Evolutionary conservation across 2,888 invertebrate genomes (phyloP), one percentile per base, ranked within the genome.

Genomic region (Epirrhoe tristata): DNA sequence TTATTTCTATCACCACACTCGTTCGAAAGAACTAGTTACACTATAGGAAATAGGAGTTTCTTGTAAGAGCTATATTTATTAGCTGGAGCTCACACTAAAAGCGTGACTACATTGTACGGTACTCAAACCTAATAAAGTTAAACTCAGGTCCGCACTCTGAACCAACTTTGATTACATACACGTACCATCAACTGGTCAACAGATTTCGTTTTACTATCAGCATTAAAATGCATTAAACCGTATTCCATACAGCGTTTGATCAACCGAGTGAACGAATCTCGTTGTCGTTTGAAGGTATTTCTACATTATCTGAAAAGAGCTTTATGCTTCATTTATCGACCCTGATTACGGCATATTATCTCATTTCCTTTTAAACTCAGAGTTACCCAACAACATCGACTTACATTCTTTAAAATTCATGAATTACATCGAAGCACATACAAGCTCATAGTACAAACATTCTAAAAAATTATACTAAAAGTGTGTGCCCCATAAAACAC

Each of bases 401-500:
- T 36, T 34, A 54, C 36, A 36, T 16, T 1, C 8, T 56, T 43
- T 46, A 48, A 57, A 8, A 14, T 57, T 43, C 16, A 48, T 48
- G 16, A 31, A 50, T 10, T 56, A 53, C 31, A 59, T 55, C 51
- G 51, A 14, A 59, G 53, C 53, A 17, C 53, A 56, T 53, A 63
- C 65, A 65, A 65, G 70, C 54, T 64, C 61, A 67, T 73, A 72
- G 77, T 77, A 74, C 76, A 80, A 86, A 85, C 81, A 81, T 81
- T 78, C 78, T 82, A 76, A 78, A 81, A 83, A 79, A 77, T 73
- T 74, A 74, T 81, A 78, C 80, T 79, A 79, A 84, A 83, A 82
- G 77, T 82, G 80, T 83, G 80, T 81, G 81, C 77, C 75, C 79
- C 77, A 85, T 86, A 87, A 85, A 87, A 85, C 78, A 83, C 71